Conservation (phyloP, 1,140 invertebrate genomes). For the Cecropterus lyciades region DNA sequence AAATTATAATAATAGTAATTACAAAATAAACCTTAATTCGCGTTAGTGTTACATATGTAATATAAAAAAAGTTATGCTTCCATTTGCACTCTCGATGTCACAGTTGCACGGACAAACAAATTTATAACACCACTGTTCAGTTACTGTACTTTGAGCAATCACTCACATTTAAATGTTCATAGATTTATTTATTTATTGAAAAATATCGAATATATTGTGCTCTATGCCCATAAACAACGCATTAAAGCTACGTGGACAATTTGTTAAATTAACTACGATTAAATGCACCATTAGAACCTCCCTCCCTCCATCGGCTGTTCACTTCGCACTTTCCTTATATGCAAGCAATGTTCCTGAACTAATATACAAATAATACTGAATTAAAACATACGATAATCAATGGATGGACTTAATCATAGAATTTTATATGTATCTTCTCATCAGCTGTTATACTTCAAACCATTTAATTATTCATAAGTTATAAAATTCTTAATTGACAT, state of each 20-base stretch:
- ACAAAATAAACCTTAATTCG: constrained; percentile 79
- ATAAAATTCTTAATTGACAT: constrained; percentile 63
- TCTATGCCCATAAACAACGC: constrained; percentile 69
- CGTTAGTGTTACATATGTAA: constrained; percentile 74
- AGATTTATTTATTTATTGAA: constrained; percentile 53
- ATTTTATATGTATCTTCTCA: constrained; percentile 34
- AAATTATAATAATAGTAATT: constrained; percentile 82
- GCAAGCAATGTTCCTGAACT: constrained; percentile 66
- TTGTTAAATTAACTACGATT: constrained; percentile 78
- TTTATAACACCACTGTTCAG: constrained; percentile 40
- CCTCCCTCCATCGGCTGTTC: constrained; percentile 47
- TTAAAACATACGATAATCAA: constrained; percentile 37
- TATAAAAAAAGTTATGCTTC: constrained; percentile 62
- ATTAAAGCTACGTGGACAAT: constrained; percentile 80
- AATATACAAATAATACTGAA: constrained; percentile 56
- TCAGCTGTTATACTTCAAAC: constrained; percentile 9
- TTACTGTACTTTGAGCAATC: constrained; percentile 65
- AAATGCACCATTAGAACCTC: constrained; percentile 78
- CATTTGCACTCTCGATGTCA: constrained; percentile 67
- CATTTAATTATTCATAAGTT: constrained; percentile 29
- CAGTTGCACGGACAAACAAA: constrained; percentile 38
- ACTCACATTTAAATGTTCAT: constrained; percentile 44
- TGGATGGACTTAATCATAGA: constrained; percentile 45
- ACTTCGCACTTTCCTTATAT: constrained; percentile 53
- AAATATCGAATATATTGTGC: constrained; percentile 76